These are phyloP conservation scores for Prochilodus magdalenae DNA, from an alignment of 2,113 vertebrate genomes.

Conservation along the genomic window DNA sequence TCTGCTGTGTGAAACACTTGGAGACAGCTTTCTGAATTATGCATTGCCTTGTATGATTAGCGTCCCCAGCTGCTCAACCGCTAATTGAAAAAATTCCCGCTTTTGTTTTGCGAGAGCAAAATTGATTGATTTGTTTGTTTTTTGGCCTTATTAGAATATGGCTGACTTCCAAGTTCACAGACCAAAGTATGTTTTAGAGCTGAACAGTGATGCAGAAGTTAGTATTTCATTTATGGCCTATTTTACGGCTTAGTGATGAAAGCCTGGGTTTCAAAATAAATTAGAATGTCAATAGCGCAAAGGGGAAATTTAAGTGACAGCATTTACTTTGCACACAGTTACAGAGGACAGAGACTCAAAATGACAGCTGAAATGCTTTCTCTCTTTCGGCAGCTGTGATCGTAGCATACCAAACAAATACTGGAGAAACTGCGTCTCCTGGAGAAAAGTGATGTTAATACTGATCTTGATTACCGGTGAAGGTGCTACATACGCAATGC, in stretches of 20 bases:
- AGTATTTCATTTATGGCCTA: neutral
- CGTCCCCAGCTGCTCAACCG: slow-evolving; percentile 34
- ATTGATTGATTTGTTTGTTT: slow-evolving; percentile 55
- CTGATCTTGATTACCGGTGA: neutral
- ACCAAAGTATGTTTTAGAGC: neutral
- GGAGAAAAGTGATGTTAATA: neutral
- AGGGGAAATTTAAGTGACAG: neutral
- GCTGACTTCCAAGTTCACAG: slow-evolving; percentile 14
- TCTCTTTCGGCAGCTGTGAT: neutral
- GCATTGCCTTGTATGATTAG: slow-evolving; percentile 54
- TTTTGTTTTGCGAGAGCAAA: slow-evolving; percentile 40
- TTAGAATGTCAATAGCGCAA: neutral
- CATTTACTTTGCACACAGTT: neutral
- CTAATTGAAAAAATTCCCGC: slow-evolving; percentile 46
- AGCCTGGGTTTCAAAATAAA: neutral
- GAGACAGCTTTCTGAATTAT: slow-evolving; percentile 52
- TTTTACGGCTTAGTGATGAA: neutral
- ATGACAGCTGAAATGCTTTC: neutral
- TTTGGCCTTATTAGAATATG: slow-evolving; percentile 42
- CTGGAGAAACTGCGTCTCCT: neutral
- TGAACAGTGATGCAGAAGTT: slow-evolving; percentile 12
- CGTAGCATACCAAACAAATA: neutral
- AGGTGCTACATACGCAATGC: neutral
- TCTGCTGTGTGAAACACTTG: slow-evolving; percentile 10
- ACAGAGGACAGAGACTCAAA: neutral